Base-by-base conservation (phyloP, 2,888 invertebrate genomes). In the Drosophila kanekoi region DNA sequence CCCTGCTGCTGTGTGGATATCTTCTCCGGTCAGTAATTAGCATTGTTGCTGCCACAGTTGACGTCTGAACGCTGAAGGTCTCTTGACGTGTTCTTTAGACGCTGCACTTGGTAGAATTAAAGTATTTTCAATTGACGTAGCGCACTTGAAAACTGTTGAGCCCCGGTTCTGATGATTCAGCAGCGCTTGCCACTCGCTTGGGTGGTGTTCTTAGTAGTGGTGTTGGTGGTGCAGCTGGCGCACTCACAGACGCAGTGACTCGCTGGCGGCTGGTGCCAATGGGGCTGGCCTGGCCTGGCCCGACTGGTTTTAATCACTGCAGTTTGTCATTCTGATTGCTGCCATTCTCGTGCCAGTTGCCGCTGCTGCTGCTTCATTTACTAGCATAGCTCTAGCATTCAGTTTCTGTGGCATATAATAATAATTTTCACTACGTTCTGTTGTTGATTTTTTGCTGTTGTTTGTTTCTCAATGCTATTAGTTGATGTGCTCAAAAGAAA, bases 241-340 rank as follows among this genome's bases (percentile, higher is more conserved):
- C 65, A 69, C 58, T 64, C 58, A 58, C 65, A 75, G 76, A 75
- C 74, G 53, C 52, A 75, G 56, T 66, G 74, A 65, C 14, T 14
- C 44, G 8, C 41, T 40, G 10, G 62, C 47, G 61, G 53, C 45
- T 61, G 65, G 28, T 59, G 66, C 53, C 66, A 51, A 44, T 60
- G 64, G 47, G 64, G 59, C 62, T 62, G 37, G 45, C 52, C 77
- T 71, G 28, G 73, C 72, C 68, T 69, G 69, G 81, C 77, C 83
- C 63, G 84, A 89, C 89, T 81, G 85, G 78, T 87, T 83, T 83
- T 89, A 83, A 89, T 83, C 83, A 81, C 89, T 84, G 79, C 72
- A 66, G 80, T 73, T 81, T 84, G 74, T 84, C 82, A 89, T 74
- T 72, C 64, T 81, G 85, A 73, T 80, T 74, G 81, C 87, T 78